Evolutionary conservation across 2,797 vertebrate species (phyloP).

Genomic region (Hyperoplus lanceolatus): DNA sequence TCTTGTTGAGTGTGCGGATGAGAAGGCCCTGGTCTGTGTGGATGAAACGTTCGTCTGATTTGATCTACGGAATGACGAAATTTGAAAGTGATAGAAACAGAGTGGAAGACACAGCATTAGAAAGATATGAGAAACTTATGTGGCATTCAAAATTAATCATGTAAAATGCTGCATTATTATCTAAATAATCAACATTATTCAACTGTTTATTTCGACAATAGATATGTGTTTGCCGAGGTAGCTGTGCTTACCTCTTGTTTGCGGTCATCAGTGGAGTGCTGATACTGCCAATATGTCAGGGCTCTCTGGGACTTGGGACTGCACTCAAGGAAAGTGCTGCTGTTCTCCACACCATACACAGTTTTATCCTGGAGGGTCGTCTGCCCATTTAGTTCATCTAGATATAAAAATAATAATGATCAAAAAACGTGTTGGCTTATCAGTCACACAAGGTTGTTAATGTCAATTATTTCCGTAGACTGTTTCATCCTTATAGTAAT

Average conservation of each 20-base stretch:
- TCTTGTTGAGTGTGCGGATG: conserved; percentile 90
- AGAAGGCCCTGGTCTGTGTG: conserved; percentile 94
- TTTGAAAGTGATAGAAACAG: background rate
- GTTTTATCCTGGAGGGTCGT: conserved; percentile 90
- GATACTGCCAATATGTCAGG: conserved; percentile 95
- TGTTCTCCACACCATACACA: conserved; percentile 98
- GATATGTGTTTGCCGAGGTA: background rate
- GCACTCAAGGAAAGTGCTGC: conserved; percentile 98
- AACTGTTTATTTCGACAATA: conserved; percentile 7
- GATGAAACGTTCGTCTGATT: conserved; percentile 90
- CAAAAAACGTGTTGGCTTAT: background rate
- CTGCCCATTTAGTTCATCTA: conserved; percentile 90
- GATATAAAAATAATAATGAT: background rate
- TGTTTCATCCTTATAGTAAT: background rate
- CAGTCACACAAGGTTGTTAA: background rate
- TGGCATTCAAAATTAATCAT: conserved; percentile 8
- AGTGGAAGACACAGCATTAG: conserved; percentile 10
- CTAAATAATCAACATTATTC: background rate
- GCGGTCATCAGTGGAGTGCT: conserved; percentile 89
- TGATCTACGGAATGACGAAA: conserved; percentile 84
- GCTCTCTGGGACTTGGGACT: conserved; percentile 96
- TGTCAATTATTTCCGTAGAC: background rate
- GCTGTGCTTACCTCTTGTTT: conserved; percentile 91
- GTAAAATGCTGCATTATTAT: conserved; percentile 6
- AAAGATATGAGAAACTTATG: background rate